Base-by-base conservation (phyloP, 2,888 invertebrate genomes). In the Gymnoscelis rufifasciata region DNA sequence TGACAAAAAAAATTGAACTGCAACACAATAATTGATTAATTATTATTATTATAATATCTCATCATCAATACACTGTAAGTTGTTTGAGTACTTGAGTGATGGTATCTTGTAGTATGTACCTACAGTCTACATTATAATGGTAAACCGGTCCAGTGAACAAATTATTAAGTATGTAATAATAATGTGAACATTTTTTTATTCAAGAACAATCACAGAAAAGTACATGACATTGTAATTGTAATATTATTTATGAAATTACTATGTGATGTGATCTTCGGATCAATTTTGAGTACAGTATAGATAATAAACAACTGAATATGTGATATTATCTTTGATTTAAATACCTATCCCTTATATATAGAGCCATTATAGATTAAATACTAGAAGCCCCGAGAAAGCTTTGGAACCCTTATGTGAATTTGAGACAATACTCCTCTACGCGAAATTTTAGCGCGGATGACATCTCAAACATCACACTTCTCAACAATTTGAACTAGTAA, bases 241-340 rank as follows among this genome's bases (percentile, higher is more conserved):
- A 88, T 88, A 88, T 88, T 89, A 87, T 87, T 87, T 89, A 87
- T 89, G 83, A 88, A 89, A 87, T 91, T 91, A 91, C 91, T 91
- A 91, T 91, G 91, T 91, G 91, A 91, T 91, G 91, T 90, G 91
- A 91, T 91, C 91, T 88, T 88, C 88, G 90, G 91, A 91, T 91
- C 91, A 90, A 90, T 91, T 91, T 91, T 91, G 91, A 92, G 91
- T 91, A 92, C 91, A 91, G 90, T 91, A 91, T 91, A 91, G 91
- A 90, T 91, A 91, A 91, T 91, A 91, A 91, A 91, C 91, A 88
- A 89, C 88, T 89, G 90, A 91, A 91, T 91, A 91, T 91, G 91
- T 92, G 88, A 90, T 76, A 52, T 66, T 61, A 57, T 65, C 61
- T 83, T 84, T 83, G 60, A 74, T 78, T 82, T 74, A 10, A 6